Base-by-base conservation (phyloP, 2,113 vertebrate genomes). In the Ciconia maguari region DNA sequence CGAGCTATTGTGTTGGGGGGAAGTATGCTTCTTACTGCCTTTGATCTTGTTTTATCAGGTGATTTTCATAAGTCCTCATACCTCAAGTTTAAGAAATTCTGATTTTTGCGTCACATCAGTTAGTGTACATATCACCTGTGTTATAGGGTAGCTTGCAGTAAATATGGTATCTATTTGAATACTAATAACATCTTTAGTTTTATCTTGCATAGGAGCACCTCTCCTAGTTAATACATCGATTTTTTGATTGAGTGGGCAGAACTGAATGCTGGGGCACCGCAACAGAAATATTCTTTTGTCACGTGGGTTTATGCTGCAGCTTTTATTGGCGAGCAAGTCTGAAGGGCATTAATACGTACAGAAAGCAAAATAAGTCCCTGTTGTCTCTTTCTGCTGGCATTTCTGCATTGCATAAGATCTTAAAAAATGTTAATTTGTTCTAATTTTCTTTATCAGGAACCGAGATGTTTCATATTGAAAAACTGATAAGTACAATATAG, bases 41-140 rank as follows among this genome's bases (percentile, higher is more conserved):
- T 91, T 96, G 66, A 91, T 93, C 60, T 81, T 69, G 32, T 76
- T 89, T 83, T 94, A 76, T 84, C 89, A 83, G 82, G 36, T 91
- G 64, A 41, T 65, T 91, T 91, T 76, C 60, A 48, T 79, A 76
- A 32, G 34, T 27, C 38, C 74, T 41, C 18, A 36, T 12, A 18
- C 83, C 66, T 91, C 54, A 16, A n/a, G 41, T 87, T 83, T 38
- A 84, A 92, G 78, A 36, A 85, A 83, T 86, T 83, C 9, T 16
- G 18, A 13, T 87, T 93, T 86, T 62, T 95, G 84, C 68, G 71
- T 83, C 68, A 16, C 24, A 16, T 41, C 25, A 27, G 51, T 51
- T 71, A 42, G 18, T 21, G 61, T 29, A 24, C 44, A 5, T 13
- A 32, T 70, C 70, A 32, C 90, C 80, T 52, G 3, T 44, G 13